These are phyloP conservation scores for Diadophis punctatus DNA, from an alignment of 2,113 vertebrate genomes.

Conservation along the genomic window DNA sequence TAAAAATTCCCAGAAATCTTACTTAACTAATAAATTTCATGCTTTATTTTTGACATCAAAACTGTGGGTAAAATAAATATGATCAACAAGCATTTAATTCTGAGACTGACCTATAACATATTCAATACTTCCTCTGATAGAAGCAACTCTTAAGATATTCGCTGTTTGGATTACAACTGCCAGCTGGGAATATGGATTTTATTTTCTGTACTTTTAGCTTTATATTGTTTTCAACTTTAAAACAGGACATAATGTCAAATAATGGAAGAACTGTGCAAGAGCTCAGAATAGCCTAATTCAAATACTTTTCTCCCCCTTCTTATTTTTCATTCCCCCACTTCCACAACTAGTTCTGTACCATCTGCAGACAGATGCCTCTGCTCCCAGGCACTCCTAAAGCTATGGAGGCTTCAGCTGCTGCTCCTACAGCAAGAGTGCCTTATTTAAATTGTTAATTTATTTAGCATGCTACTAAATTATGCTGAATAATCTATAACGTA, in stretches of 20 bases:
- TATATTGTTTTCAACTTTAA: not conserved
- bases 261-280: not conserved
- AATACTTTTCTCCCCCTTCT: not conserved
- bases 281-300: not conserved
- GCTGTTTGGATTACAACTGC: not conserved
- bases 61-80: not conserved
- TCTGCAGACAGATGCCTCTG: conserved; percentile 33
- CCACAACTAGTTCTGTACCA: conserved; percentile 20
- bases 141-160: not conserved
- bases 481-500: conserved; percentile 17
- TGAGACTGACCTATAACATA: not conserved
- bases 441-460: conserved; percentile 35
- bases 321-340: not conserved
- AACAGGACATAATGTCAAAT: not conserved
- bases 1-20: not conserved
- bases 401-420: conserved; percentile 25
- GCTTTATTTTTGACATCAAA: not conserved
- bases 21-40: not conserved
- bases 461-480: conserved; percentile 19
- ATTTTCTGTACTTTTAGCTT: not conserved
- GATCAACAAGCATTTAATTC: not conserved
- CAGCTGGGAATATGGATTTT: not conserved
- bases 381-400: conserved; percentile 29
- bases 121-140: not conserved
- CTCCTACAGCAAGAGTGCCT: conserved; percentile 9